Base-by-base conservation (phyloP, 2,797 vertebrate species). In the Naso thynnoides region DNA sequence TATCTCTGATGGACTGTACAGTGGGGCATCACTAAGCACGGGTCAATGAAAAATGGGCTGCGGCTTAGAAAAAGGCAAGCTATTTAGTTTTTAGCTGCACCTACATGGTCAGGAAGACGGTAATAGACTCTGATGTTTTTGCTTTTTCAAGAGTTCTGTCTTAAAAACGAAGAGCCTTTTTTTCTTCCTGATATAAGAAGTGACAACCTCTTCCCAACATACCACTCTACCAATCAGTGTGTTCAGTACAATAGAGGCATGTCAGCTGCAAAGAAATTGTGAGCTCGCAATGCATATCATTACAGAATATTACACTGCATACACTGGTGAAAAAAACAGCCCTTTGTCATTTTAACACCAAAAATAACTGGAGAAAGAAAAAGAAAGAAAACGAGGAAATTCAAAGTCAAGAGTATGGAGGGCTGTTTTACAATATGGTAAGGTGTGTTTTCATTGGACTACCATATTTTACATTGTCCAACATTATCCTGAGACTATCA, bases 1-100 rank as follows among this genome's bases (percentile, higher is more conserved):
- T 85, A 90, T 91, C 85, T 87, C 61, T 83, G 78, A 79, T 81
- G 81, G 76, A 67, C 81, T 71, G 67, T 63, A 64, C 57, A 68
- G 76, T 47, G 55, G 70, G 53, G 53, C 81, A 75, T 85, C 80
- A 48, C 75, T 73, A 65, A 85, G 63, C 69, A 78, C 60, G 59
- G 81, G 80, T 80, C 61, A 42, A 54, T 90, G 88, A 87, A 79
- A 86, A 89, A 86, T 75, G 61, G 74, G 42, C 79, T 26, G 67
- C 10, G 14, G 70, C 69, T 75, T 62, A 50, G 62, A 75, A 81
- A 75, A 75, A 59, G 57, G 38, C 39, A 68, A 77, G 70, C 31
- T 19, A 27, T 86, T 81, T 75, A 41, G 49, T 39, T 70, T 72
- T 66, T 21, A 69, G 4, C 59, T 62, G 41, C 47, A 57, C 71